Percentiles rank a stretch among this genome's conserved stretches.
These are phyloP conservation scores for Drosophila neotestacea DNA, from an alignment of 2,888 invertebrate species.

Conservation along the genomic window DNA sequence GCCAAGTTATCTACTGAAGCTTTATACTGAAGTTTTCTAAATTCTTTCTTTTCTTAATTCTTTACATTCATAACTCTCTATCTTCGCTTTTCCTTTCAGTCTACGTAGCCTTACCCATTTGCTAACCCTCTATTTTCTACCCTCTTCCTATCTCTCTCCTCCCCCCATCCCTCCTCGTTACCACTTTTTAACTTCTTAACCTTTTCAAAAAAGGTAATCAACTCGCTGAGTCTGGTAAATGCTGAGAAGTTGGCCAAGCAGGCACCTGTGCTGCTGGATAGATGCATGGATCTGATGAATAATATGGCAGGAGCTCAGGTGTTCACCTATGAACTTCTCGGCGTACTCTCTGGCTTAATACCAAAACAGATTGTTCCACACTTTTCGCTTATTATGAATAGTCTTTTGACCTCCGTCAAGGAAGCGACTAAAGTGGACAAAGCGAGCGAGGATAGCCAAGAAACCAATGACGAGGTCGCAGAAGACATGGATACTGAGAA, in stretches of 20 bases:
- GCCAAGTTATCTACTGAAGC: too few species aligned
- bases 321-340: slow-evolving; percentile 26
- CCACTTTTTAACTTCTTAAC: background rate
- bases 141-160: background rate
- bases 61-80: background rate
- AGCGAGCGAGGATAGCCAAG: background rate
- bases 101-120: too few species aligned
- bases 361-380: slow-evolving; percentile 12
- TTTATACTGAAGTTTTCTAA: too few species aligned
- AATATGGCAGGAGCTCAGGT: slow-evolving; percentile 12
- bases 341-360: slow-evolving; percentile 13
- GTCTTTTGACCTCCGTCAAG: slow-evolving; percentile 2
- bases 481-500: background rate
- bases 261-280: slow-evolving; percentile 6
- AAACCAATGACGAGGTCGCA: background rate
- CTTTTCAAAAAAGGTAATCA: slow-evolving; percentile 6
- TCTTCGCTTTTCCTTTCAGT: too few species aligned
- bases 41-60: background rate
- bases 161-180: too few species aligned
- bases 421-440: background rate
- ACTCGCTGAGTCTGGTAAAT: slow-evolving; percentile 12
- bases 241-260: slow-evolving; percentile 6
- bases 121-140: too few species aligned
- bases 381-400: slow-evolving; percentile 16
- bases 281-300: slow-evolving; percentile 17